These are phyloP conservation scores for Syrmaticus mikado DNA, from an alignment of 2,113 vertebrate genomes.

Conservation along the genomic window DNA sequence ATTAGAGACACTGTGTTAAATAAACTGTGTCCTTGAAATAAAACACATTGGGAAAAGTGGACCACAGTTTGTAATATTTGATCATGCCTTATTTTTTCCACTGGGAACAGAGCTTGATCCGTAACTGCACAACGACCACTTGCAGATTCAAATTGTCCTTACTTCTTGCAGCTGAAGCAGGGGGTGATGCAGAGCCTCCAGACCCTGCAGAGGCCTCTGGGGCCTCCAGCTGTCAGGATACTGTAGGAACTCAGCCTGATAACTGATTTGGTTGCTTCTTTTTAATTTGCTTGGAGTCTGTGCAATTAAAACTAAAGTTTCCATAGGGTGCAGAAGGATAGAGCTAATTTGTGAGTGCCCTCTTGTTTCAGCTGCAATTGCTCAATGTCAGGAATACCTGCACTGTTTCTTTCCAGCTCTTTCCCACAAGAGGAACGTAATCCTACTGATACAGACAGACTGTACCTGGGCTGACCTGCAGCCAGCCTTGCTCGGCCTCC, in stretches of 20 bases:
- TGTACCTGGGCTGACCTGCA: background rate
- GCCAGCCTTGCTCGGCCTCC: background rate
- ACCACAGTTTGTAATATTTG: background rate
- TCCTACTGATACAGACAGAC: background rate
- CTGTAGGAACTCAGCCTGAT: background rate
- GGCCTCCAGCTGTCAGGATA: conserved; percentile 19
- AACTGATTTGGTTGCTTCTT: conserved; percentile 26
- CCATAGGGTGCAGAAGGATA: background rate
- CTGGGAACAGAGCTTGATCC: background rate
- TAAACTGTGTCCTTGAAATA: background rate
- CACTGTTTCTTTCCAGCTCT: background rate
- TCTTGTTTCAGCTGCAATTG: conserved; percentile 45
- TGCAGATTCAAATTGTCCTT: background rate
- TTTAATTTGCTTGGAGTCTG: conserved; percentile 48
- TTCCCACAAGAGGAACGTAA: background rate
- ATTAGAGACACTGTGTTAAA: background rate
- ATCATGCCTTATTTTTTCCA: background rate
- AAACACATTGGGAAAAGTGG: background rate
- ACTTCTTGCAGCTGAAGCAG: background rate
- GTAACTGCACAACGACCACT: background rate
- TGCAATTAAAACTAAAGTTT: conserved; percentile 65
- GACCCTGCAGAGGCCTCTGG: conserved; percentile 9
- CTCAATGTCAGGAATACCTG: conserved; percentile 53
- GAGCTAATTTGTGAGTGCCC: conserved; percentile 29
- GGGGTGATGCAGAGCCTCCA: background rate